A percentile compares a stretch with the other conserved stretches of the same genome.
Evolutionary conservation across 1,140 invertebrate genomes (phyloP).

Genomic region (Brachionus sp.): DNA sequence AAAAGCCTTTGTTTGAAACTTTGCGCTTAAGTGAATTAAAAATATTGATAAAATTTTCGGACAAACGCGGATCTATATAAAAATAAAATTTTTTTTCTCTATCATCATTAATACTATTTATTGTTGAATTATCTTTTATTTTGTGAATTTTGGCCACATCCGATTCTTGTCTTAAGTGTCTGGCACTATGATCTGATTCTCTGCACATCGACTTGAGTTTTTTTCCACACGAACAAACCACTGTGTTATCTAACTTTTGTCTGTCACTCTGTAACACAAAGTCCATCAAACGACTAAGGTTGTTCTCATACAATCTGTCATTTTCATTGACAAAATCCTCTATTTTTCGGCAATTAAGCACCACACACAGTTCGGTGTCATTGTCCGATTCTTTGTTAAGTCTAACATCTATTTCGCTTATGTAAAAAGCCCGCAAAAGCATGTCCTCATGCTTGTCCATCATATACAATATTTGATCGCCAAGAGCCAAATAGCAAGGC

Average conservation of each 20-base stretch:
- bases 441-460: constrained; percentile 43
- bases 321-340: constrained; percentile 26
- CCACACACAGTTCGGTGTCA: neutral
- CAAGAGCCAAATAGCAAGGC: constrained; percentile 29
- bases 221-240: neutral
- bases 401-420: constrained; percentile 38
- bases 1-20: constrained; percentile 34
- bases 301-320: constrained; percentile 18
- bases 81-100: constrained; percentile 20
- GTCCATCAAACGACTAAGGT: neutral
- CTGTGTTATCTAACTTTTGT: neutral
- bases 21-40: constrained; percentile 31
- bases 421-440: constrained; percentile 30
- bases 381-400: neutral
- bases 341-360: neutral
- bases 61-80: constrained; percentile 39
- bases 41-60: constrained; percentile 42
- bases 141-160: constrained; percentile 4
- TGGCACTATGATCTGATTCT: neutral
- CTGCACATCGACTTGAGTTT: neutral
- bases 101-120: neutral
- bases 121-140: neutral
- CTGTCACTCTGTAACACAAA: neutral
- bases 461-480: constrained; percentile 38
- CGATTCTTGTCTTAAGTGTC: neutral